Evolutionary conservation across 1,140 invertebrate genomes (phyloP), one percentile per base, ranked within the genome.

Genomic region (Anoplophora glabripennis): DNA sequence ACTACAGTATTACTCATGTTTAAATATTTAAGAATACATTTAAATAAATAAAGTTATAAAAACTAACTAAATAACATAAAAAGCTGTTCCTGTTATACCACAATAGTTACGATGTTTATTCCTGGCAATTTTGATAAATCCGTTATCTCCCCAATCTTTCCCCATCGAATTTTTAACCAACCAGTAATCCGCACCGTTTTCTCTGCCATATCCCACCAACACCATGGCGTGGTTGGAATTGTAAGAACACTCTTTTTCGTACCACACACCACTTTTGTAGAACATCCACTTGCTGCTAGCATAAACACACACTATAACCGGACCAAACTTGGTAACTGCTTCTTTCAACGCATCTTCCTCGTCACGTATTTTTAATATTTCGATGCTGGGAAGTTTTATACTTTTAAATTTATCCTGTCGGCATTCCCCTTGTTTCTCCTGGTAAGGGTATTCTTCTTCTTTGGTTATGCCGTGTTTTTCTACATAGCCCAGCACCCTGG

Each of bases 401-500:
- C 11, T 42, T 47, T 60, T 44, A n/a, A 9, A 10, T 11, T 14
- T 46, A 12, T 11, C 10, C 3, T 35, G 42, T 12, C 18, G 42
- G 79, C 87, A 89, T 28, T 80, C 82, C 51, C 86, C 85, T 66
- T 88, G 82, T 61, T 85, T 74, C 9, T 78, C 92, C 76, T 91
- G 86, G 73, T 96, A 97, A 0, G 92, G 89, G 75, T 96, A 96
- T 17, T 81, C 84, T 34, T 81, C 79, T 78, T 98, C 95, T 7
- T 92, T 96, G 75, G 98, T 94, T 58, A 99, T 80, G 8, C 76
- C 89, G 11, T 97, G 96, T 40, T 89, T 84, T 73, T 86, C 90
- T 66, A 99, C 86, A 76, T 98, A 99, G 64, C 87, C 78, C 80
- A 96, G 94, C 40, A 90, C 91, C 64, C 88, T 79, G 76, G 96